These are phyloP conservation scores for Hippocampus guttulatus DNA, from an alignment of 2,113 vertebrate genomes.

Conservation along the genomic window DNA sequence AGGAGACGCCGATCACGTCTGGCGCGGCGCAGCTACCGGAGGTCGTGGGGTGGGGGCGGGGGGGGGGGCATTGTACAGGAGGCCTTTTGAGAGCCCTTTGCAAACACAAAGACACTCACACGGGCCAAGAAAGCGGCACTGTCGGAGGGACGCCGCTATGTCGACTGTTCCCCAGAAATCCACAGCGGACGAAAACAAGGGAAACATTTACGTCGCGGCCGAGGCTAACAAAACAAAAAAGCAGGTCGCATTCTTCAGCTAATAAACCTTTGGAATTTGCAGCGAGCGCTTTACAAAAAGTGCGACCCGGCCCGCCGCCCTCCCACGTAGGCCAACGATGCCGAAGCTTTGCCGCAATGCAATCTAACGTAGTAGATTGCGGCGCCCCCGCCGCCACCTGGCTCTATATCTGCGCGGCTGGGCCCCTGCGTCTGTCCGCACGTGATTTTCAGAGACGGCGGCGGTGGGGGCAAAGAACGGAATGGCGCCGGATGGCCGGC, in stretches of 20 bases:
- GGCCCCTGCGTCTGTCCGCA: slow-evolving; percentile 61
- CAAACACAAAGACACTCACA: slow-evolving; percentile 3
- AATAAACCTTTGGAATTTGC: slow-evolving; percentile 8
- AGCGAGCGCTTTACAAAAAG: neutral
- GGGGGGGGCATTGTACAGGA: neutral
- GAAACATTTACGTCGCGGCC: too few species aligned
- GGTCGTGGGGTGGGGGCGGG: neutral
- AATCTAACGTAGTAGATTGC: too few species aligned
- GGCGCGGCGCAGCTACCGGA: neutral
- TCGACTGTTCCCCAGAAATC: slow-evolving; percentile 71
- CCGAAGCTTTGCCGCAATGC: neutral
- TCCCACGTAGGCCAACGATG: neutral
- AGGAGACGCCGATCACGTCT: slow-evolving; percentile 7
- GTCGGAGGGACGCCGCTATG: slow-evolving; percentile 67
- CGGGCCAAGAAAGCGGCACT: too few species aligned
- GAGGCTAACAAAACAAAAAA: too few species aligned
- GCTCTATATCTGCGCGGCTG: slow-evolving; percentile 60
- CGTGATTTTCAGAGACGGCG: slow-evolving; percentile 56
- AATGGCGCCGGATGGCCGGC: slow-evolving; percentile 61
- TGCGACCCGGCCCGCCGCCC: too few species aligned
- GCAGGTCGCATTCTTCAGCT: neutral
- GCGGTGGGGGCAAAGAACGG: slow-evolving; percentile 39
- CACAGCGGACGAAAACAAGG: slow-evolving; percentile 13
- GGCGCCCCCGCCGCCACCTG: slow-evolving; percentile 21
- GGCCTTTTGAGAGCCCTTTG: neutral